Evolutionary conservation across 1,140 invertebrate species (phyloP), one percentile per base, ranked within the genome.

Genomic region (Drosophila leontia): DNA sequence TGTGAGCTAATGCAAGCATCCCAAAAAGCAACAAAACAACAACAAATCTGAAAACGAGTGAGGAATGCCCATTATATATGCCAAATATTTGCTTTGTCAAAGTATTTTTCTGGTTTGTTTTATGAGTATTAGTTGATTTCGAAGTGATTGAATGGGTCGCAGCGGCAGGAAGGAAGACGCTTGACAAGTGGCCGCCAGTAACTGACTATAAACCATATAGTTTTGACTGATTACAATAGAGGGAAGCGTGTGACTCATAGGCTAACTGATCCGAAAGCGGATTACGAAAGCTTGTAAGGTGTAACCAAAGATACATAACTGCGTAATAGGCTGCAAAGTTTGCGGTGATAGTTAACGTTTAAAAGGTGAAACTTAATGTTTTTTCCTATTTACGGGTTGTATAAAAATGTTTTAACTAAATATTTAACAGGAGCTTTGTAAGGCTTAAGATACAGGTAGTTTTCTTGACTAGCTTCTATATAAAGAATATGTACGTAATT

Each of bases 1-100:
- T 72, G 51, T 76, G 78, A 55, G 72, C 78, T 81, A 81, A 81
- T 81, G 79, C 79, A 81, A 63, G 78, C 72, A 77, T 81, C 65
- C 67, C 56, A 60, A 68, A 79, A 78, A 17, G 69, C 56, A 61
- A 61, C 56, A 39, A 19, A 44, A 60, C 23, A 48, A 42, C 64
- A 77, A 77, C 63, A 80, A 39, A 51, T 50, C 59, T 64, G 67
- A 75, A 75, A 56, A 47, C 72, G 61, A 51, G 48, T 50, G 48
- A 57, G 75, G 75, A 78, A 78, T 78, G 74, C 75, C 75, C 75
- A 78, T 78, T 78, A 78, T 78, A 78, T 78, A 69, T 78, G 75
- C 75, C 75, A 78, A 78, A 78, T 78, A 78, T 78, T 78, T 78
- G 75, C 51, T 78, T 78, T 78, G 75, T 78, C 75, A 78, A 78